A percentile compares a stretch with the other conserved stretches of the same genome.
phyloP scores from a whole-genome alignment of 2,113 vertebrate species.

The Platichthys stellatus region DNA sequence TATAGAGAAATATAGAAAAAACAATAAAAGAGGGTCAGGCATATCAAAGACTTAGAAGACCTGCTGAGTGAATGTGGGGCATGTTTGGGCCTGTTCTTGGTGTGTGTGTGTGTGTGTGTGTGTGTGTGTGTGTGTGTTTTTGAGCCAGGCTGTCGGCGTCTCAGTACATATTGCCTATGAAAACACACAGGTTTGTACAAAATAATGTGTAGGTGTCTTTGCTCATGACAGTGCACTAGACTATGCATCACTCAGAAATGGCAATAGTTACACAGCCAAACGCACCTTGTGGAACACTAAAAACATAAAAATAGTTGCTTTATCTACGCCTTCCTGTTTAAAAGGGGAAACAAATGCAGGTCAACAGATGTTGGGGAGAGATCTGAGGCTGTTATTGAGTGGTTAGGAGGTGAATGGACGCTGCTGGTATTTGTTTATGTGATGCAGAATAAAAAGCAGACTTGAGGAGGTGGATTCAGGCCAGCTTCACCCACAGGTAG shows the following conservation, averaged over 20 bases:
- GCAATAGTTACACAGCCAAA: conserved; percentile 31
- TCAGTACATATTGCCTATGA: conserved; percentile 50
- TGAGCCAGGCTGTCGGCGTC: conserved; percentile 32
- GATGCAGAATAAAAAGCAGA: conserved; percentile 71
- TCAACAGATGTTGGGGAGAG: conserved; percentile 58
- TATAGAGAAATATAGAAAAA: conserved; percentile 77
- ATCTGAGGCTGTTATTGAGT: conserved; percentile 62
- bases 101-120: conserved; percentile 27
- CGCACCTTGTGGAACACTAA: conserved; percentile 15
- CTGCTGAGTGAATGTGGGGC: conserved; percentile 67
- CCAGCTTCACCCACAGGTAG: conserved; percentile 68
- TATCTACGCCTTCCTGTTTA: conserved; percentile 2
- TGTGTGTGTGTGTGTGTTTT: conserved; percentile 9
- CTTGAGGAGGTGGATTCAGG: conserved; percentile 58
- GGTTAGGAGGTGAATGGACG: conserved; percentile 54
- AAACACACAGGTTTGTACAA: conserved; percentile 59
- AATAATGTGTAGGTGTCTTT: conserved; percentile 55
- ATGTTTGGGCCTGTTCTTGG: conserved; percentile 47
- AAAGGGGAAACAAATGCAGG: conserved; percentile 19
- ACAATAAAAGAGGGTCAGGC: conserved; percentile 75
- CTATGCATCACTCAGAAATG: conserved; percentile 2
- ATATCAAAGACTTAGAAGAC: conserved; percentile 79
- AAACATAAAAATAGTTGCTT: conserved; percentile 21
- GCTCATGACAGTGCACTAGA: conserved; percentile 12
- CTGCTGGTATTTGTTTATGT: conserved; percentile 72